phyloP scores from a whole-genome alignment of 2,888 invertebrate species.

The Ganaspis brasiliensis region DNA sequence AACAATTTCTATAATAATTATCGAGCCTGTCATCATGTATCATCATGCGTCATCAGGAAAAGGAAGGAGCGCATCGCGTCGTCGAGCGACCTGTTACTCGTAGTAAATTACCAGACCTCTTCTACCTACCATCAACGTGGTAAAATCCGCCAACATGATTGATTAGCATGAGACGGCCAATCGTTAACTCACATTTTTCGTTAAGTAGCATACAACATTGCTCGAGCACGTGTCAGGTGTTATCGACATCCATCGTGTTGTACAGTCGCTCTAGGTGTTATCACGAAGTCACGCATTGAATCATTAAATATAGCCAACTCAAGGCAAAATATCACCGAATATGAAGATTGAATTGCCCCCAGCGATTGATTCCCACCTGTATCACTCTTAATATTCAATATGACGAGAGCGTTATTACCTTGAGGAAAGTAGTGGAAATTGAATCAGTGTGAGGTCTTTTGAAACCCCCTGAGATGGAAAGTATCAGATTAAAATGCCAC shows the following conservation, averaged over 20 bases:
- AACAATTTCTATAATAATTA: constrained; percentile 15
- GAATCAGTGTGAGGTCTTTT: background rate
- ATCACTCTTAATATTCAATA: background rate
- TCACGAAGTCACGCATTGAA: constrained; percentile 33
- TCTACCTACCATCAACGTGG: constrained; percentile 57
- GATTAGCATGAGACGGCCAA: constrained; percentile 72
- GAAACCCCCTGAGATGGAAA: background rate
- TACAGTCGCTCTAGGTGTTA: background rate
- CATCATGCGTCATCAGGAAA: constrained; percentile 68
- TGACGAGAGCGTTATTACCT: background rate
- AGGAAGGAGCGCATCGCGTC: constrained; percentile 62
- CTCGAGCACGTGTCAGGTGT: constrained; percentile 22
- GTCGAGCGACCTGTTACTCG: constrained; percentile 69
- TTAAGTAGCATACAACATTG: constrained; percentile 26
- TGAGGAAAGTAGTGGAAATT: background rate
- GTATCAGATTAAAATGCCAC: background rate
- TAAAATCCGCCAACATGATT: constrained; percentile 73
- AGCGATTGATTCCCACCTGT: background rate
- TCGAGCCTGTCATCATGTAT: constrained; percentile 55
- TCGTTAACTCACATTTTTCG: constrained; percentile 63
- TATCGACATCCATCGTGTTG: constrained; percentile 22
- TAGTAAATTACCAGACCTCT: constrained; percentile 69
- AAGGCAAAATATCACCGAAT: background rate
- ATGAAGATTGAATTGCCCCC: background rate
- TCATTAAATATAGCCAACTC: constrained; percentile 5